Evolutionary conservation across 2,888 invertebrate species (phyloP), one percentile per base, ranked within the genome.

Genomic region (Tineola bisselliella): DNA sequence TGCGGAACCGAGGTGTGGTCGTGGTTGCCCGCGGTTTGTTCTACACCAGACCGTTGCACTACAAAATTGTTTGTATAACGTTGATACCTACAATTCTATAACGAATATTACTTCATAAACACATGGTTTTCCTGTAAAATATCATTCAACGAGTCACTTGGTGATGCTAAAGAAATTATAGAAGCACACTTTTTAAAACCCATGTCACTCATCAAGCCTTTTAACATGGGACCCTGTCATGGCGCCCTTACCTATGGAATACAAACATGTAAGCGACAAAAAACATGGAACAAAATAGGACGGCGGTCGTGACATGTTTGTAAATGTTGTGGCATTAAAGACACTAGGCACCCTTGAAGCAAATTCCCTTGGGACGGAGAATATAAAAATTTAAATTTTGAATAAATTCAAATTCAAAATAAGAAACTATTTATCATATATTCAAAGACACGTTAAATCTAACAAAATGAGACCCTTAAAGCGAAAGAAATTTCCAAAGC

Each of bases 251-350:
- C 58, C 58, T 54, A 54, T n/a, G 54, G 54, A 54, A 54, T 52
- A 52, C 18, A 54, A 54, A 54, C 58, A 33, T 33, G 58, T 33
- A 33, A 12, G 17, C 58, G 33, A 60, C 74, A 76, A 77, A 76
- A 75, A 72, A 67, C 67, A 66, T 62, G 62, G 62, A 62, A 61
- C 61, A 57, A 31, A 61, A 38, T 33, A 48, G 44, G 15, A n/a
- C 31, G 56, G 64, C 66, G 68, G 64, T 72, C 83, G 84, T 84
- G 86, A 81, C 78, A 69, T 66, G 80, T 71, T 76, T 81, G 70
- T 76, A 75, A 82, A 86, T 77, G 75, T 73, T 67, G 66, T 69
- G 63, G 73, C 74, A 77, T 79, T 76, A 75, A 70, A 58, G 13
- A 33, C 19, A 17, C 31, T 18, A 17, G 48, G 25, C 56, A 56